These are phyloP conservation scores for Castor canadensis DNA, from an alignment of 2,113 vertebrate species.

Conservation along the genomic window DNA sequence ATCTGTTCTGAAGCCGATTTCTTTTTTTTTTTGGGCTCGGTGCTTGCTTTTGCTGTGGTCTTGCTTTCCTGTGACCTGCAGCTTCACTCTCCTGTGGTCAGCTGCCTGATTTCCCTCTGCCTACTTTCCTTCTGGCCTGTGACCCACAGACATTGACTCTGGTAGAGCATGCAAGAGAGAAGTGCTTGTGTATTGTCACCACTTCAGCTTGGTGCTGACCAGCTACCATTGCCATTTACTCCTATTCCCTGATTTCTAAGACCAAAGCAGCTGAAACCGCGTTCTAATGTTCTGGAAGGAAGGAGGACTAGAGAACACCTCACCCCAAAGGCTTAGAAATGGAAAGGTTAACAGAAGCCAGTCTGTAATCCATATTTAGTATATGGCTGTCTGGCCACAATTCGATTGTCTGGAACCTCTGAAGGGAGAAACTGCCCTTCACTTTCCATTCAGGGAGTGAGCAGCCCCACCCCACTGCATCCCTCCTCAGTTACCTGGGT, in stretches of 20 bases:
- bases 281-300: neutral
- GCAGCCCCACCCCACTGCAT: neutral
- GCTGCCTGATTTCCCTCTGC: neutral
- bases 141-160: neutral
- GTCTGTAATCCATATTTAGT: conserved; percentile 67
- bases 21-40: conserved; percentile 13
- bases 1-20: conserved; percentile 34
- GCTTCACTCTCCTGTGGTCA: neutral
- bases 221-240: neutral
- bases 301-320: neutral
- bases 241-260: neutral
- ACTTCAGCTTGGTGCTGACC: neutral
- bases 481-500: neutral
- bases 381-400: conserved; percentile 55
- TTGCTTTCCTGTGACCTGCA: neutral
- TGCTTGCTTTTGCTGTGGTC: conserved; percentile 40
- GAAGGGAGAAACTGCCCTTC: conserved; percentile 31
- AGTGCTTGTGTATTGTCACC: neutral
- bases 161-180: neutral
- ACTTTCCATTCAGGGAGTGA: neutral
- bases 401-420: conserved; percentile 49
- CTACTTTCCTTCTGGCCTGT: conserved; percentile 8
- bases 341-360: conserved; percentile 63
- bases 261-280: neutral
- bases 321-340: neutral